Conservation (phyloP, 2,888 invertebrate genomes). For the Erpobdella octoculata region DNA sequence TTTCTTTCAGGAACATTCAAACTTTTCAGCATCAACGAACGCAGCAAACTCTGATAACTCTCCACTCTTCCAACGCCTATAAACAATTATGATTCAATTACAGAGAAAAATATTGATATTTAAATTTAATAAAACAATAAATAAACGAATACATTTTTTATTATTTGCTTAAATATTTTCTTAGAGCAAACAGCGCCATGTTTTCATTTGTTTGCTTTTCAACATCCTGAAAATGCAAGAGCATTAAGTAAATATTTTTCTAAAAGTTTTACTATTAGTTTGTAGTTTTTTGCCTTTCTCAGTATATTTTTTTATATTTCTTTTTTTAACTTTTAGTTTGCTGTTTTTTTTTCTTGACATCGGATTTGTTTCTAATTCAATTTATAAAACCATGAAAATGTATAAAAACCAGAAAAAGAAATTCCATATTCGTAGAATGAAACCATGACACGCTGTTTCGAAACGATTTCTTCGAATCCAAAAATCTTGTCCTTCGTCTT, state of each 20-base stretch:
- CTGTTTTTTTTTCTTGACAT: background rate
- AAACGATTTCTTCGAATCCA: background rate
- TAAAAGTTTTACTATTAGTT: too few relatives aligned
- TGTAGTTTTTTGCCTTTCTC: too few relatives aligned
- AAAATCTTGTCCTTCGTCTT: background rate
- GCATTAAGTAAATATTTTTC: too few relatives aligned
- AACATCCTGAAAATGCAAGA: background rate
- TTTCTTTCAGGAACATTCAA: background rate
- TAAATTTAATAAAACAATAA: background rate
- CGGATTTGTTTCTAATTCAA: background rate
- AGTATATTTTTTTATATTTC: background rate
- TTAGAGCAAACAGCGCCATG: too few relatives aligned
- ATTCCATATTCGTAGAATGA: background rate
- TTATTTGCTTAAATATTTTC: too few relatives aligned
- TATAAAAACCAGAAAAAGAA: background rate
- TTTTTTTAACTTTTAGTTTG: background rate
- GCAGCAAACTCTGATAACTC: background rate
- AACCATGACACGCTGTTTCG: background rate
- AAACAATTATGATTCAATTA: too few relatives aligned
- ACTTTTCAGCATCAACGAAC: background rate
- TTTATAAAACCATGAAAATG: background rate
- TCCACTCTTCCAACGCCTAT: background rate
- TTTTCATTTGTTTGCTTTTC: background rate
- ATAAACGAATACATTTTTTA: background rate
- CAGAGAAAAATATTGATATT: background rate